Evolutionary conservation across 2,113 vertebrate species (phyloP), one percentile per base, ranked within the genome.

Genomic region (Callopanchax toddi): DNA sequence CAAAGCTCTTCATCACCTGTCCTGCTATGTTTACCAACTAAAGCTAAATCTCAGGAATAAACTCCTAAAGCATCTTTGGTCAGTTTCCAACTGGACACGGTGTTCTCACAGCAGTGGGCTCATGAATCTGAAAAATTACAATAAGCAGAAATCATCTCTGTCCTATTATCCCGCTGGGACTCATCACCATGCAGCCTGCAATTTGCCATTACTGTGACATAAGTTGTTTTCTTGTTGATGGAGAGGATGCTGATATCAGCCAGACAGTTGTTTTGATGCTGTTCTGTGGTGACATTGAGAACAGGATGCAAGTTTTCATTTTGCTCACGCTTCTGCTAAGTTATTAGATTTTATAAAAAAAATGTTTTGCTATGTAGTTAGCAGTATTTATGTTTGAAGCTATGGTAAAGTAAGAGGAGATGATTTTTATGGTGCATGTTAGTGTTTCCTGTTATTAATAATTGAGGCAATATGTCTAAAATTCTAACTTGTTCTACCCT

Each of bases 71-170:
- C 40, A 51, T 18, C 55, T 11, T 58, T 32, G 2, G 4, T 18
- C 42, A 34, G 37, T 54, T 23, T 20, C 60, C 25, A 67, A 22
- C 46, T 66, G 71, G 43, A 83, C 77, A 74, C 26, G 26, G 44
- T 79, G 76, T 82, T 64, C 67, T 80, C 17, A 18, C 15, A 73
- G 50, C 32, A 21, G 10, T 32, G n/a, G 44, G 8, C 54, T 80
- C 29, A 60, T 55, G 3, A 80, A 67, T 49, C 46, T 74, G 62
- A 52, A 56, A 71, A 37, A 5, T 62, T 25, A 56, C 40, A 71
- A 54, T 49, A 16, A 54, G 16, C 54, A 49, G n/a, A 65, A 60
- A 55, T 11, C 42, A 46, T 32, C 3, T 1, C 45, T 57, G 50
- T 64, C n/a, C 60, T 60, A 68, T 48, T 37, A 39, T 32, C n/a